phyloP scores from a whole-genome alignment of 2,888 invertebrate species.

The Zygothrica quintamaculata region DNA sequence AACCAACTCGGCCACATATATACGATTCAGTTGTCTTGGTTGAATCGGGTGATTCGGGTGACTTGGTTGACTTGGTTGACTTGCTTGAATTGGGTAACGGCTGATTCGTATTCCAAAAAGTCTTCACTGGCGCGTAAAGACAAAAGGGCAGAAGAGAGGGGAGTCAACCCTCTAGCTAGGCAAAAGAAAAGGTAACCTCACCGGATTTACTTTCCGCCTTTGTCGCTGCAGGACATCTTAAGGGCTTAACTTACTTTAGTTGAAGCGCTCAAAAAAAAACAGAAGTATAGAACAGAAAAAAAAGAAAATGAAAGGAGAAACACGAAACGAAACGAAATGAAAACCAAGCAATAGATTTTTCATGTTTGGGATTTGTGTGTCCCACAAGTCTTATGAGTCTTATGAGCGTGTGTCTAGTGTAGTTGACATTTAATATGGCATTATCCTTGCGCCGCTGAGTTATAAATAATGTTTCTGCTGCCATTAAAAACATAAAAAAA shows the following conservation, averaged over 20 bases:
- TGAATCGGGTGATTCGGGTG: conserved; percentile 4
- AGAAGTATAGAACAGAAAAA: conserved; percentile 1
- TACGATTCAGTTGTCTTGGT: conserved; percentile 6
- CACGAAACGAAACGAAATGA: conserved; percentile 21
- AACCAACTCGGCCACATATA: conserved; percentile 37
- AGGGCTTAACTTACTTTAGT: conserved; percentile 67
- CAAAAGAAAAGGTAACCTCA: conserved; percentile 72
- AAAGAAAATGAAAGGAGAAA: conserved; percentile 5
- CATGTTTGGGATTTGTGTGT: conserved; percentile 77
- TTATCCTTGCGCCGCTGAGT: conserved; percentile 76
- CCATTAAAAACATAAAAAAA: conserved; percentile 71
- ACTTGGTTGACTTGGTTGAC: background rate
- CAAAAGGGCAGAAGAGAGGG: conserved; percentile 55
- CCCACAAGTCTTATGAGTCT: conserved; percentile 65
- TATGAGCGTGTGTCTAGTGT: conserved; percentile 59
- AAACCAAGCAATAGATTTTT: conserved; percentile 71
- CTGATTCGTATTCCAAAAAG: conserved; percentile 35
- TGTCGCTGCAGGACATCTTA: conserved; percentile 71
- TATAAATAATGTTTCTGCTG: conserved; percentile 74
- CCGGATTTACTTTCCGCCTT: conserved; percentile 71
- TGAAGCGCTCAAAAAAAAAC: conserved; percentile 23
- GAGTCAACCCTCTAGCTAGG: conserved; percentile 47
- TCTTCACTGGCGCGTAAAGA: conserved; percentile 73
- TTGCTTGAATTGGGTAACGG: no score
- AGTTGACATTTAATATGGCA: conserved; percentile 78